Base-by-base conservation (phyloP, 2,113 vertebrate genomes). In the Mesembrinibis cayennensis region DNA sequence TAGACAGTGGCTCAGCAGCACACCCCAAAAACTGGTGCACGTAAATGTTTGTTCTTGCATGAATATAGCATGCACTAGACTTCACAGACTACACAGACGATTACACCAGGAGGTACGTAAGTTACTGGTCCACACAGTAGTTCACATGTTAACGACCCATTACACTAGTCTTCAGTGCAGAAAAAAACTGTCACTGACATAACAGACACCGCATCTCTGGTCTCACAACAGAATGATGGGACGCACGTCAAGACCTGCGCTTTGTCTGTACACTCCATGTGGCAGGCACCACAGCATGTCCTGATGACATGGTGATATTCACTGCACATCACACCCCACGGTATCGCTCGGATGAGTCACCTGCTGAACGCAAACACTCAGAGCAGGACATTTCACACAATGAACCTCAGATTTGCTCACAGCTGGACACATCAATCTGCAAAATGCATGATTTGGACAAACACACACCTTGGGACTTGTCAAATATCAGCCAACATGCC, bases 181-280 rank as follows among this genome's bases (percentile, higher is more conserved):
- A 65, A 26, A 47, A 50, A 30, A 63, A 13, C 5, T 12, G 23
- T 26, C 30, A 49, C 12, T 10, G 55, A 63, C 7, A 3, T 2
- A 45, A 59, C 1, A 25, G 20, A 16, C 42, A n/a, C 22, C 19
- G 36, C 0, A 0, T 32, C 9, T 17, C 36, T 6, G 14, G 11
- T 34, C n/a, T 59, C 56, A 32, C 30, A 49, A 53, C 50, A 62
- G 36, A 58, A 44, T 0, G 0, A n/a, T 3, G 38, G 19, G 17
- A 27, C 0, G 2, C 52, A 70, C 0, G 1, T 13, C 38, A 34
- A 52, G 36, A 26, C 14, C 3, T 8, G 5, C 0, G 7, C 7
- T 63, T 16, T 36, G 38, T 6, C 65, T 44, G 30, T 5, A 65
- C 38, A 5, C 13, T 18, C 32, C 10, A 4, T 15, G 9, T 3